Base-by-base conservation (phyloP, 2,888 invertebrate species). In the Helobdella robusta region DNA sequence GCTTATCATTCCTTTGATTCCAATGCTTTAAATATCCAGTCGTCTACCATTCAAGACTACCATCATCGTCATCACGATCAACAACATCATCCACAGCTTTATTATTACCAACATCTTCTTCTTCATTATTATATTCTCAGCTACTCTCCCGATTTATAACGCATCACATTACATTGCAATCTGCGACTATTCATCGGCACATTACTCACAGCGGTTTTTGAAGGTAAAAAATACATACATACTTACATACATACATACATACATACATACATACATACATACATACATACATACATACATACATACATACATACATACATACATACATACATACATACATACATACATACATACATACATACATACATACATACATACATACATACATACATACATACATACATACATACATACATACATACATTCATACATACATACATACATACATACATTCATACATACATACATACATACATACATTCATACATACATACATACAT, bases 201-300 rank as follows among this genome's bases (percentile, higher is more conserved):
- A n/a, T n/a, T n/a, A n/a, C n/a, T n/a, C n/a, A n/a, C n/a, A n/a
- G n/a, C n/a, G n/a, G n/a, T n/a, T n/a, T n/a, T n/a, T n/a, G n/a
- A n/a, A n/a, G n/a, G n/a, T n/a, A n/a, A n/a, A n/a, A n/a, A n/a
- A 59, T 20, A 62, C 63, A 25, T 20, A 62, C 6, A 40, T 40
- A 40, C 44, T 15, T 40, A 40, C 44, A 40, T 40, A 40, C 44
- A 40, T 40, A 40, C 44, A 40, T 40, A 40, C 44, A 40, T 40
- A 40, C 50, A 30, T 56, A 3, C 2, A 32, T 64, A 2, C 28
- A n/a, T 64, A 11, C 20, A 28, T 40, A 40, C 44, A 40, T 40
- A 40, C 44, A 40, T 40, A 40, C 44, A 40, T 40, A 40, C 44
- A 40, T 40, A 40, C 44, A 40, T 40, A 40, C 44, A 40, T 40